phyloP scores from a whole-genome alignment of 2,888 invertebrate genomes.

The Coenonympha arcania region DNA sequence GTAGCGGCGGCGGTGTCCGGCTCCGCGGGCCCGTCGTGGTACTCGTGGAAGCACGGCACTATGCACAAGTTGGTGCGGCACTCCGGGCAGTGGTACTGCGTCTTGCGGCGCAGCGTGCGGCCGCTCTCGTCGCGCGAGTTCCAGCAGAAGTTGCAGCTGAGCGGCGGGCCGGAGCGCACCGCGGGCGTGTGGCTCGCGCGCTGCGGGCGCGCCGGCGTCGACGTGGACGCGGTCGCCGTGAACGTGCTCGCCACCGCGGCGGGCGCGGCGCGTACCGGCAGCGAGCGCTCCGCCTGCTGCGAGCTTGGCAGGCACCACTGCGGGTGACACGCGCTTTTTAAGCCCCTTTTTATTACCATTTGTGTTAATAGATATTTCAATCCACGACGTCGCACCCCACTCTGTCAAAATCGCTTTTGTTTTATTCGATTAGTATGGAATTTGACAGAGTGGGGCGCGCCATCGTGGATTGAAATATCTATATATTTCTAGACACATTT shows the following conservation, averaged over 20 bases:
- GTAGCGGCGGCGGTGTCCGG: slow-evolving; percentile 36
- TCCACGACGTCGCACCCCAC: no score
- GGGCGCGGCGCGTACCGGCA: slow-evolving; percentile 46
- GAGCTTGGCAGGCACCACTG: slow-evolving; percentile 38
- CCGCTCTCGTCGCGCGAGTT: slow-evolving; percentile 89
- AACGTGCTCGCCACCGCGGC: slow-evolving; percentile 36
- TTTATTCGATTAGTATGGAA: no score
- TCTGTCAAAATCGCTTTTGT: no score
- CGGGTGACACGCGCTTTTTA: no score
- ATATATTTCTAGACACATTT: no score
- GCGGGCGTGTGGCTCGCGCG: slow-evolving; percentile 88
- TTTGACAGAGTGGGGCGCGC: no score
- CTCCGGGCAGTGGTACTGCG: slow-evolving; percentile 92
- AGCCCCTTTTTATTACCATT: no score
- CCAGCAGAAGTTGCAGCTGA: slow-evolving; percentile 93
- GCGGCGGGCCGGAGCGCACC: slow-evolving; percentile 84
- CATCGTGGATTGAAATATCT: no score
- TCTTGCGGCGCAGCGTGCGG: slow-evolving; percentile 86
- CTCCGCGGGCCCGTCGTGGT: slow-evolving; percentile 76
- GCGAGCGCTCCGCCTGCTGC: slow-evolving; percentile 37
- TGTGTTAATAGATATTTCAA: no score
- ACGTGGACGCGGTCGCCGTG: slow-evolving; percentile 22
- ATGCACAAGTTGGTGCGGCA: slow-evolving; percentile 92
- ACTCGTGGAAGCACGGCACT: slow-evolving; percentile 91
- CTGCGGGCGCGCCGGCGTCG: slow-evolving; percentile 32